Conservation (phyloP, 2,888 invertebrate genomes). For the Tetropium fuscum region DNA sequence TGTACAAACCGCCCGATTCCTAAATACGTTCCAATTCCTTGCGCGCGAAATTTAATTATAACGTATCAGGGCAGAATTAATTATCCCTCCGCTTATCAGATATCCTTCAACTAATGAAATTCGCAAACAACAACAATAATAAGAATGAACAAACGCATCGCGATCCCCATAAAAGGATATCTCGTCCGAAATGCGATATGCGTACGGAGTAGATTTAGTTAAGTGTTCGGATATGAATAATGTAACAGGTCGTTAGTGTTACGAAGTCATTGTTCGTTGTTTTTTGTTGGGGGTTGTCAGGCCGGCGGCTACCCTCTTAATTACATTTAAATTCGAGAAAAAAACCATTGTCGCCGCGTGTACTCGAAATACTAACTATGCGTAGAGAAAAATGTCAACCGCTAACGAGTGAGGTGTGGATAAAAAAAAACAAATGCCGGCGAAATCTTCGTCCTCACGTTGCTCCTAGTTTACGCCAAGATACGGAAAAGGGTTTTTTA, state of each 20-base stretch:
- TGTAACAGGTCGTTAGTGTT: slow-evolving; percentile 60
- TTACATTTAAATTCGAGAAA: slow-evolving; percentile 52
- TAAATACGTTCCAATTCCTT: slow-evolving; percentile 17
- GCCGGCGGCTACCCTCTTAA: slow-evolving; percentile 46
- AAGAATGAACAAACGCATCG: slow-evolving; percentile 43
- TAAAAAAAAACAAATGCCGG: no score
- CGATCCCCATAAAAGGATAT: slow-evolving; percentile 47
- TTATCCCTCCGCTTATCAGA: slow-evolving; percentile 37
- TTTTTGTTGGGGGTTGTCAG: slow-evolving; percentile 41
- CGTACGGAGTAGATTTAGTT: slow-evolving; percentile 57
- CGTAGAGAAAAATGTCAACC: background rate
- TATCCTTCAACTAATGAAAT: slow-evolving; percentile 39
- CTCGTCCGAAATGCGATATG: slow-evolving; percentile 52
- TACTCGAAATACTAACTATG: slow-evolving; percentile 33
- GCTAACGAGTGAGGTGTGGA: slow-evolving; percentile 3
- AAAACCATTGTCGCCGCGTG: slow-evolving; percentile 43
- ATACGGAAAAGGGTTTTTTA: background rate
- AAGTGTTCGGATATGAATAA: slow-evolving; percentile 59
- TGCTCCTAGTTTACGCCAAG: background rate
- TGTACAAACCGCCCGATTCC: background rate
- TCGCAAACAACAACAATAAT: slow-evolving; percentile 33
- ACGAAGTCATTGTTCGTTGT: slow-evolving; percentile 52
- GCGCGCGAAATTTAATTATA: slow-evolving; percentile 33
- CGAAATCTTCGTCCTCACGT: background rate
- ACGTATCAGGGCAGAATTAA: slow-evolving; percentile 38